A percentile compares a stretch with the other conserved stretches of the same genome.
phyloP scores from a whole-genome alignment of 2,888 invertebrate species.

The Schizotus pectinicornis region DNA sequence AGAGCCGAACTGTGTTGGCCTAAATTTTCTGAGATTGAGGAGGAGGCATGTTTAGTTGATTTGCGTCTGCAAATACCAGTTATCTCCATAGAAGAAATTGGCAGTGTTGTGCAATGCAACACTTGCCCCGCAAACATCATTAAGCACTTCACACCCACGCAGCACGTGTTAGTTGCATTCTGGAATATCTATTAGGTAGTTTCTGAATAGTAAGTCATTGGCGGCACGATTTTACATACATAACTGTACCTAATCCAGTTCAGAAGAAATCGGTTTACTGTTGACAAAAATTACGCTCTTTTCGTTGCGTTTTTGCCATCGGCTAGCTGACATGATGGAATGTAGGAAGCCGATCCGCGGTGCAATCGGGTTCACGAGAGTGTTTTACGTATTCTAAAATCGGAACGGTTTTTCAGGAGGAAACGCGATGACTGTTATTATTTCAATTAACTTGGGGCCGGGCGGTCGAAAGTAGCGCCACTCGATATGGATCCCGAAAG shows the following conservation, averaged over 20 bases:
- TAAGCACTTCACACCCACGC: constrained; percentile 35
- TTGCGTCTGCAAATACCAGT: too few relatives aligned
- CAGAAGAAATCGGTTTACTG: constrained; percentile 35
- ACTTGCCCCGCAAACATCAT: constrained; percentile 32
- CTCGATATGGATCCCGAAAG: constrained; percentile 6
- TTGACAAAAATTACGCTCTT: constrained; percentile 49
- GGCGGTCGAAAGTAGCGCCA: constrained; percentile 2
- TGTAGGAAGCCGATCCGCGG: constrained; percentile 43
- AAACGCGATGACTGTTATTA: constrained; percentile 32
- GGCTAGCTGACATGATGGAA: constrained; percentile 49
- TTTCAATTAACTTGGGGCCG: constrained; percentile 31
- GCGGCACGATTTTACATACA: neutral
- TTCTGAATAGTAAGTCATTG: neutral
- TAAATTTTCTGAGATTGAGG: too few relatives aligned
- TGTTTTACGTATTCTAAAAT: constrained; percentile 10
- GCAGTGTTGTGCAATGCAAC: constrained; percentile 10
- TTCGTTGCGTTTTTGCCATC: constrained; percentile 42
- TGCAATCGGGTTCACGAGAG: neutral
- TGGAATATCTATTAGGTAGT: constrained; percentile 2
- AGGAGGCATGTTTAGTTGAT: too few relatives aligned
- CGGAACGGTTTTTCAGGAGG: neutral
- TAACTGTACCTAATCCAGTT: constrained; percentile 5
- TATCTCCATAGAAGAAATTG: neutral
- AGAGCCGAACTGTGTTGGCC: too few relatives aligned
- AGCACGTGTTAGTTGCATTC: constrained; percentile 28